A percentile compares a stretch with the other conserved stretches of the same genome.
These are phyloP conservation scores for Aegypius monachus DNA, from an alignment of 2,113 vertebrate species.

Conservation along the genomic window DNA sequence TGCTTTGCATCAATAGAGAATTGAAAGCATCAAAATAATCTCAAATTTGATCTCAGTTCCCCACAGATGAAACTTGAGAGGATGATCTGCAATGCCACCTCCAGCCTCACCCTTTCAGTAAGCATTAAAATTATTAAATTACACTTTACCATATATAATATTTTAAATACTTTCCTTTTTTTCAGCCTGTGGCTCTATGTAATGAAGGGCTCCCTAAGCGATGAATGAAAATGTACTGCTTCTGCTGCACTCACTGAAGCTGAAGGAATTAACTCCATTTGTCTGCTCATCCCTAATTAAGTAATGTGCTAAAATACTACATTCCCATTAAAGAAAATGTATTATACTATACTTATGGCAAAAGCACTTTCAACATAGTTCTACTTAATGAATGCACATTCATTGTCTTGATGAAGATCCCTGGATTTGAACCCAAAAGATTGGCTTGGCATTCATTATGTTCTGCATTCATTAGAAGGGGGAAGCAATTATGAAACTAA, in stretches of 20 bases:
- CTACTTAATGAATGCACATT: constrained; percentile 30
- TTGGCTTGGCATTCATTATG: not conserved
- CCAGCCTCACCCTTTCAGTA: not conserved
- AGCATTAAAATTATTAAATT: not conserved
- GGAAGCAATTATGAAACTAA: constrained; percentile 41
- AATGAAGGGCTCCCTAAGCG: not conserved
- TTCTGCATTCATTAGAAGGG: not conserved
- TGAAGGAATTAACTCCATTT: constrained; percentile 43
- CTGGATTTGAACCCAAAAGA: constrained; percentile 38
- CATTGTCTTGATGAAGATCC: constrained; percentile 39
- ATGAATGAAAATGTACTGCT: constrained; percentile 14
- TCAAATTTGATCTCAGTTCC: not conserved
- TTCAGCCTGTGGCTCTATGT: not conserved
- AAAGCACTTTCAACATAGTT: not conserved
- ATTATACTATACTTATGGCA: constrained; percentile 13
- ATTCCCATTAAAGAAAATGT: constrained; percentile 36
- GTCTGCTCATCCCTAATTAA: constrained; percentile 50
- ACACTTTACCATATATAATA: not conserved
- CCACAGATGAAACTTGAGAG: not conserved
- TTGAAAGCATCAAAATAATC: not conserved
- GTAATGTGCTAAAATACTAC: constrained; percentile 34
- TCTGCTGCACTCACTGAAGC: not conserved
- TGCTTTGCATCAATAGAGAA: not conserved
- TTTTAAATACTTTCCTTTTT: not conserved
- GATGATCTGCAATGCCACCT: not conserved